These are phyloP conservation scores for Zaprionus ghesquierei DNA, from an alignment of 1,140 invertebrate genomes.

Conservation along the genomic window DNA sequence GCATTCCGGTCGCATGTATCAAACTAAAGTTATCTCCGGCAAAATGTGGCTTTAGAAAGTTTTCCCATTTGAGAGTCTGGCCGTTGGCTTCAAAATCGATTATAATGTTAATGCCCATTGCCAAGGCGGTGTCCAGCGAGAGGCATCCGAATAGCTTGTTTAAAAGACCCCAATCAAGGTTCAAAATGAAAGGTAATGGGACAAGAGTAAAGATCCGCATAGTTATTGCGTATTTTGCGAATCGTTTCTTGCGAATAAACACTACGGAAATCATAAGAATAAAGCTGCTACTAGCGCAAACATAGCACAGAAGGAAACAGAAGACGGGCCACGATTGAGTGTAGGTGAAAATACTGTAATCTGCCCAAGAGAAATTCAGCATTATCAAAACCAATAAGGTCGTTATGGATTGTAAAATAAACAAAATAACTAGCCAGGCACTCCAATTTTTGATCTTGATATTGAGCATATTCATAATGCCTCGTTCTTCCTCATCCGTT, in stretches of 20 bases:
- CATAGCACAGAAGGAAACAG: conserved; percentile 17
- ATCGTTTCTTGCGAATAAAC: not conserved
- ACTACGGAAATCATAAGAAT: conserved; percentile 13
- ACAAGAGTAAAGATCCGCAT: not conserved
- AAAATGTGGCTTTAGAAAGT: conserved; percentile 85
- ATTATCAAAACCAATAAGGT: not conserved
- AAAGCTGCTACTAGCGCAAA: conserved; percentile 6
- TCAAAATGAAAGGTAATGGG: conserved; percentile 78
- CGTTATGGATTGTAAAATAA: not conserved
- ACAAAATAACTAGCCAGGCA: conserved; percentile 10
- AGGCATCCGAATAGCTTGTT: conserved; percentile 23
- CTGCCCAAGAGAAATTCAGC: not conserved
- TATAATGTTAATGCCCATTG: conserved; percentile 88
- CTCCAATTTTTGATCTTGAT: conserved; percentile 83
- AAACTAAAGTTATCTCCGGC: conserved; percentile 87
- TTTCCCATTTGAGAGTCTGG: conserved; percentile 84
- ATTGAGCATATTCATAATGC: conserved; percentile 85
- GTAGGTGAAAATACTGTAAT: conserved; percentile 3
- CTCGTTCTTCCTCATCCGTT: conserved; percentile 51
- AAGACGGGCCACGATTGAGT: not conserved
- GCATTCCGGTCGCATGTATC: conserved; percentile 85
- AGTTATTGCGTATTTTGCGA: not conserved
- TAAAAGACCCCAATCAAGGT: conserved; percentile 2
- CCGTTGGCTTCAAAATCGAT: conserved; percentile 87
- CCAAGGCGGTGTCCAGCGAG: conserved; percentile 88